Conservation (phyloP, 2,888 invertebrate genomes). For the Pharmacophagus antenor region DNA sequence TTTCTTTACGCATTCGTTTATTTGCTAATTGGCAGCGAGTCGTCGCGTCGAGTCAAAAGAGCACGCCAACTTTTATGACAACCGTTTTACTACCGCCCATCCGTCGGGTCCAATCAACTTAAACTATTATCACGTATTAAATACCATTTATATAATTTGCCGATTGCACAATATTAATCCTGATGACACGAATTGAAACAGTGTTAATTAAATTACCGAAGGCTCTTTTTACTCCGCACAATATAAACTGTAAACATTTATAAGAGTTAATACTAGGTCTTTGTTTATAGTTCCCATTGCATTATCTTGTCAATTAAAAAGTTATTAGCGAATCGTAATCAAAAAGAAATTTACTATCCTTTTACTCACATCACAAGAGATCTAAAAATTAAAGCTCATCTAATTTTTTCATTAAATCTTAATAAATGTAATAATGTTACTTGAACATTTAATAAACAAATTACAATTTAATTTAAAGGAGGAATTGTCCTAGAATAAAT, state of each 20-base stretch:
- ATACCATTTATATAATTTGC: constrained; percentile 30
- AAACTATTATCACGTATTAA: constrained; percentile 25
- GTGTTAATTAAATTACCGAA: constrained; percentile 11
- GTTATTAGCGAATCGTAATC: too few species aligned
- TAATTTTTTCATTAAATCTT: too few species aligned
- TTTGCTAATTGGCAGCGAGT: constrained; percentile 49
- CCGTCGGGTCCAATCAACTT: constrained; percentile 42
- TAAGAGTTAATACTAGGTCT: not conserved
- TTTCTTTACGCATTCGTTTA: constrained; percentile 37
- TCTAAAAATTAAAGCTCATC: too few species aligned
- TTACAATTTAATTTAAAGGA: too few species aligned
- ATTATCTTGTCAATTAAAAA: not conserved
- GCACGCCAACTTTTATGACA: constrained; percentile 54
- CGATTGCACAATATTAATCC: constrained; percentile 24
- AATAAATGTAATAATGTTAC: too few species aligned
- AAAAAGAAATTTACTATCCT: too few species aligned
- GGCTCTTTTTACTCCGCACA: constrained; percentile 1
- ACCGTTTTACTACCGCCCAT: constrained; percentile 48
- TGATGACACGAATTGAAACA: constrained; percentile 2
- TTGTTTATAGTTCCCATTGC: too few species aligned
- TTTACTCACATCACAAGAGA: too few species aligned
- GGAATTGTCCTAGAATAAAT: too few species aligned
- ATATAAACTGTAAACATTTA: not conserved
- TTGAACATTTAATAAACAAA: too few species aligned
- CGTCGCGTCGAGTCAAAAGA: constrained; percentile 39